Conservation (phyloP, 2,113 vertebrate species). For the Lepus americanus region DNA sequence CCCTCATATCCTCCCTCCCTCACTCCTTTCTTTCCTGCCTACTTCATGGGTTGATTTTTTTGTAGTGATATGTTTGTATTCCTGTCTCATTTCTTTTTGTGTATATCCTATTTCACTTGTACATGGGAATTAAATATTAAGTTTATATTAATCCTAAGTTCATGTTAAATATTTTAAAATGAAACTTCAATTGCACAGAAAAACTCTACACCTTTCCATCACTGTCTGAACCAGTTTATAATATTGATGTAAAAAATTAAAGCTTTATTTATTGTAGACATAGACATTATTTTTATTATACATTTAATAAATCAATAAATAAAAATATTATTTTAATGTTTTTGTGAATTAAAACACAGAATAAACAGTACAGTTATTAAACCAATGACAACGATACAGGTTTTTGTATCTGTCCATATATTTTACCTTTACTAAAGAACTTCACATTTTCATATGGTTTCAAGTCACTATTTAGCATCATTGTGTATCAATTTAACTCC, state of each 20-base stretch:
- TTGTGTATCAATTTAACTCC: not conserved
- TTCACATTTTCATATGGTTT: not conserved
- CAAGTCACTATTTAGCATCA: not conserved
- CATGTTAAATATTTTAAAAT: constrained; percentile 38
- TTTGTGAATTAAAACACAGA: constrained; percentile 9
- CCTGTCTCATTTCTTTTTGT: not conserved
- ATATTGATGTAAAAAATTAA: not conserved
- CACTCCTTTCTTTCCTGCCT: not conserved
- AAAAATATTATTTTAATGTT: not conserved
- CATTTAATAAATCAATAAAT: no score
- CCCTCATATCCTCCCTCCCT: not conserved
- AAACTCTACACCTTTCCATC: not conserved
- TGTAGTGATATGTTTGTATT: not conserved
- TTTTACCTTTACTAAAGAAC: not conserved
- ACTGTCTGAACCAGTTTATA: not conserved
- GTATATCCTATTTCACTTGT: not conserved
- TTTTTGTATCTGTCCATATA: constrained; percentile 12
- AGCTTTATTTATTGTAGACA: not conserved
- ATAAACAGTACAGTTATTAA: not conserved
- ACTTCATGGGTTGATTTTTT: not conserved
- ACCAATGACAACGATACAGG: not conserved
- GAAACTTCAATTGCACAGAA: not conserved
- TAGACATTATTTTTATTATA: not conserved
- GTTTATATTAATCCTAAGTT: not conserved
- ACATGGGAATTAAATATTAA: not conserved